These are phyloP conservation scores for Micropoecilia bifurca DNA, from an alignment of 2,797 vertebrate genomes.

Conservation along the genomic window DNA sequence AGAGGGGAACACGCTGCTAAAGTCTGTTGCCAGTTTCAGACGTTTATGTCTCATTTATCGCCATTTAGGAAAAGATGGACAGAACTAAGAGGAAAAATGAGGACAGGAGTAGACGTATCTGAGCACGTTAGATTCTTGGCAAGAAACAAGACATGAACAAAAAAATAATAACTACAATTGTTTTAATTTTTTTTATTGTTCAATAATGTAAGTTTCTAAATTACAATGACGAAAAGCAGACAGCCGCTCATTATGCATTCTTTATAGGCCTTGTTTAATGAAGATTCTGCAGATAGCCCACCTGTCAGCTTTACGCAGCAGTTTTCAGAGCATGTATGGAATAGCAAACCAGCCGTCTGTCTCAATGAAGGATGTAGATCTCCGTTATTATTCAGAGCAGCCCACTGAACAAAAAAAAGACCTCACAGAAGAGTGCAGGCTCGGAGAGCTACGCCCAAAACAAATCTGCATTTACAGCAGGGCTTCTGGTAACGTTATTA, in stretches of 20 bases:
- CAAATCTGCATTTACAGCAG: constrained; percentile 52
- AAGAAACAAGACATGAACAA: background rate
- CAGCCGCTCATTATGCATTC: constrained; percentile 11
- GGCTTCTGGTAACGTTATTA: constrained; percentile 39
- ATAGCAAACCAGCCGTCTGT: constrained; percentile 36
- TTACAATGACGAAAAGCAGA: constrained; percentile 22
- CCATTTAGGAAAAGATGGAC: constrained; percentile 31
- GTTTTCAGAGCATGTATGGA: constrained; percentile 25
- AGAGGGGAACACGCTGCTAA: constrained; percentile 27
- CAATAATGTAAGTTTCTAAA: constrained; percentile 1
- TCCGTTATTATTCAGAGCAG: constrained; percentile 42
- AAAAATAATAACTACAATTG: constrained; percentile 11
- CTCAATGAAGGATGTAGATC: constrained; percentile 39
- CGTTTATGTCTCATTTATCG: constrained; percentile 49
- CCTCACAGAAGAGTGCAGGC: constrained; percentile 16
- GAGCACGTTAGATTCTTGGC: constrained; percentile 15
- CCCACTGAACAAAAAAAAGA: constrained; percentile 30
- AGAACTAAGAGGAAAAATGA: constrained; percentile 22
- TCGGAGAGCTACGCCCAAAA: constrained; percentile 41
- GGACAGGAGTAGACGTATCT: constrained; percentile 23
- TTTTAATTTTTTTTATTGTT: constrained; percentile 1
- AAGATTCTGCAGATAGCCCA: constrained; percentile 36
- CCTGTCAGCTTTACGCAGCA: constrained; percentile 39
- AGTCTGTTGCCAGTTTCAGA: constrained; percentile 20
- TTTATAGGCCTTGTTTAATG: constrained; percentile 25